Percentiles rank a stretch among this genome's conserved stretches.
These are phyloP conservation scores for Maccullochella peelii DNA, from an alignment of 2,113 vertebrate species.

Conservation along the genomic window DNA sequence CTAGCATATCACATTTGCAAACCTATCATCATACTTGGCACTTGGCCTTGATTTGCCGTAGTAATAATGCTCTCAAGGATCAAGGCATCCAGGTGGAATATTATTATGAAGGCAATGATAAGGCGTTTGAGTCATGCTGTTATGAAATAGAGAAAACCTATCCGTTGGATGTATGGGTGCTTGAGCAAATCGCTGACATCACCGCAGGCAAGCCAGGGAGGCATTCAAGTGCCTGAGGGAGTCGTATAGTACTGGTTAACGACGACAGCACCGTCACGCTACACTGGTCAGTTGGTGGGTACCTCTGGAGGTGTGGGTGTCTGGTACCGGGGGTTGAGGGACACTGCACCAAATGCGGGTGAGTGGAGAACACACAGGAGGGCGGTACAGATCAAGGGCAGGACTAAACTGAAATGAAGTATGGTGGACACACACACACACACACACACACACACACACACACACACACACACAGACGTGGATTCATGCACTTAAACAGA, in stretches of 20 bases:
- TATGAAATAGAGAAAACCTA: conserved; percentile 40
- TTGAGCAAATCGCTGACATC: conserved; percentile 62
- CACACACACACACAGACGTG: conserved; percentile 7
- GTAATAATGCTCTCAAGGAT: conserved; percentile 45
- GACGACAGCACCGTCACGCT: conserved; percentile 40
- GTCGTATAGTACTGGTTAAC: conserved; percentile 47
- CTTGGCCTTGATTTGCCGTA: conserved; percentile 28
- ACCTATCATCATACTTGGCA: conserved; percentile 42
- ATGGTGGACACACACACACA: neutral
- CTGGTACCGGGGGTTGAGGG: conserved; percentile 9
- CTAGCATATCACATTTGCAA: conserved; percentile 57
- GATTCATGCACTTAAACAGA: conserved; percentile 29
- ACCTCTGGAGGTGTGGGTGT: conserved; percentile 17
- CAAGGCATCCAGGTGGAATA: conserved; percentile 53
- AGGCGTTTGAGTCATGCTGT: conserved; percentile 51
- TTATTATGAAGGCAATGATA: conserved; percentile 32
- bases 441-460: conserved; percentile 16
- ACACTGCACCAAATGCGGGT: conserved; percentile 43
- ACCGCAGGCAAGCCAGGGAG: conserved; percentile 38
- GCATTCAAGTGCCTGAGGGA: conserved; percentile 27
- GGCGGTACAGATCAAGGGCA: conserved; percentile 51
- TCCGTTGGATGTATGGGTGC: conserved; percentile 40
- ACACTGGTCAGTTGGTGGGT: conserved; percentile 15
- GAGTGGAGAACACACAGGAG: conserved; percentile 9
- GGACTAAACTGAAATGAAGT: conserved; percentile 41